Conservation (phyloP, 2,113 vertebrate species). For the Hippoglossus stenolepis region DNA sequence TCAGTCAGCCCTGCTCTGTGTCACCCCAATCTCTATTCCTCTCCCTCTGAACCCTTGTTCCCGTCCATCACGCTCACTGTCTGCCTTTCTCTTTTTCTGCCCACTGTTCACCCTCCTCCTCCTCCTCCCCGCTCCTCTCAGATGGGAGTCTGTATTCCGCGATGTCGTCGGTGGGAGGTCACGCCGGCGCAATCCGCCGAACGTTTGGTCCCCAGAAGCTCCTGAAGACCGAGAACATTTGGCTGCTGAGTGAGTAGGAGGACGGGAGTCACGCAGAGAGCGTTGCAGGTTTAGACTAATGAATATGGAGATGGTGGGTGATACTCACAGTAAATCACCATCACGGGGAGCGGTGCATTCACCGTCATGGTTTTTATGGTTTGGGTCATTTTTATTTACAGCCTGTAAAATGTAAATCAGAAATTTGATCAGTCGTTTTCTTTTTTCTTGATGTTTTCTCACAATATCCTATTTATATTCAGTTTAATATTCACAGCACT, state of each 20-base stretch:
- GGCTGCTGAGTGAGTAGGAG: constrained; percentile 85
- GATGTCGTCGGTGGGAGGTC: constrained; percentile 75
- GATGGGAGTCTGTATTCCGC: constrained; percentile 86
- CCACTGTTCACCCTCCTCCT: not conserved
- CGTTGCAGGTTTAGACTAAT: constrained; percentile 22
- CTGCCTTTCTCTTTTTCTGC: constrained; percentile 16
- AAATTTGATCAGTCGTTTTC: not conserved
- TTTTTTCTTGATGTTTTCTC: not conserved
- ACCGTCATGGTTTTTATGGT: constrained; percentile 1
- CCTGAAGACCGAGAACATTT: constrained; percentile 84
- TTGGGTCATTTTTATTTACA: not conserved
- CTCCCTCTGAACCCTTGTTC: constrained; percentile 20
- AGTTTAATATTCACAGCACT: not conserved
- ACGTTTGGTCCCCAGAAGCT: constrained; percentile 82
- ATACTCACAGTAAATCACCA: constrained; percentile 32
- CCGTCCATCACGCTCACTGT: constrained; percentile 32
- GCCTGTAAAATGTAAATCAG: not conserved
- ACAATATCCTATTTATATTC: not conserved
- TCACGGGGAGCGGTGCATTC: constrained; percentile 14
- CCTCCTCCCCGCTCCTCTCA: constrained; percentile 50
- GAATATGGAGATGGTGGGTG: constrained; percentile 59
- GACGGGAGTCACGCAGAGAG: constrained; percentile 29
- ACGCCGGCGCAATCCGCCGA: constrained; percentile 79
- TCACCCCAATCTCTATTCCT: constrained; percentile 13
- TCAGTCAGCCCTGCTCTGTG: not conserved